Conservation (phyloP, 2,113 vertebrate species). For the Toxostoma redivivum region DNA sequence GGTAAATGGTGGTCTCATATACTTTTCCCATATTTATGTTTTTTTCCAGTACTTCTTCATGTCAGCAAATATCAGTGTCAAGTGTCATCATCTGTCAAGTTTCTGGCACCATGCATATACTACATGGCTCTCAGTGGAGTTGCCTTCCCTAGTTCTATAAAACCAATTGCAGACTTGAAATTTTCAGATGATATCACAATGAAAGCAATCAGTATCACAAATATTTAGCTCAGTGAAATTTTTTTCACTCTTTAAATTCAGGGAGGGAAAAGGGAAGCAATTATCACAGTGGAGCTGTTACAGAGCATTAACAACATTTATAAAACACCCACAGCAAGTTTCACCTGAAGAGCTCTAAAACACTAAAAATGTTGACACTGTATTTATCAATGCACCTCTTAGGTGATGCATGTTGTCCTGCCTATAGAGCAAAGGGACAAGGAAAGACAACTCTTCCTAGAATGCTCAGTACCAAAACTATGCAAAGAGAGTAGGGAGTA, state of each 20-base stretch:
- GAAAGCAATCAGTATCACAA: not conserved
- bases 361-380: not conserved
- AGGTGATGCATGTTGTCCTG: not conserved
- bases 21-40: not conserved
- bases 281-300: not conserved
- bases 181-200: not conserved
- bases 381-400: not conserved
- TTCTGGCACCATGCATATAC: fast-evolving
- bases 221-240: not conserved
- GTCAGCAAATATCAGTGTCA: not conserved
- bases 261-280: not conserved
- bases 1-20: not conserved
- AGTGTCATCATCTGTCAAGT: not conserved
- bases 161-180: not conserved
- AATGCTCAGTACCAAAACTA: not conserved
- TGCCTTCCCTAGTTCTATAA: not conserved
- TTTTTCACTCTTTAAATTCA: not conserved
- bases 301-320: not conserved
- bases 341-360: not conserved
- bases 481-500: not conserved
- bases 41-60: not conserved
- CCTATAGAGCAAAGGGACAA: not conserved
- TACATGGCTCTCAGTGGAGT: not conserved
- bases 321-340: not conserved
- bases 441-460: not conserved